Percentiles rank a stretch among this genome's conserved stretches.
Conservation (phyloP, 2,113 vertebrate genomes). For the Beaufortia kweichowensis region DNA sequence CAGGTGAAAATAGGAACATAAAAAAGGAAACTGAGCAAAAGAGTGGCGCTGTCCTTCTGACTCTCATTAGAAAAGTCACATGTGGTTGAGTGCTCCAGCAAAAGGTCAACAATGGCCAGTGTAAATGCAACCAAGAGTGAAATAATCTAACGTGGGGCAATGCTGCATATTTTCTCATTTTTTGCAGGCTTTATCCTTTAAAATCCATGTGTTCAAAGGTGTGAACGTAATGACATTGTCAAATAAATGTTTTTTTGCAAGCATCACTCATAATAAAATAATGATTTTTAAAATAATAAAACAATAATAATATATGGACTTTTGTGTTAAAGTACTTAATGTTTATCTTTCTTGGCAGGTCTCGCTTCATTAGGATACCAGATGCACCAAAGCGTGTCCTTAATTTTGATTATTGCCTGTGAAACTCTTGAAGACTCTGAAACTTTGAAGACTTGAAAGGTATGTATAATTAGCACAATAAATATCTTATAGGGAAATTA, state of each 20-base stretch:
- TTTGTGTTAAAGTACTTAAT: neutral
- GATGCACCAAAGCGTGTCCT: neutral
- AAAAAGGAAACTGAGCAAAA: constrained; percentile 13
- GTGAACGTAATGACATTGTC: neutral
- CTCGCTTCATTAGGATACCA: neutral
- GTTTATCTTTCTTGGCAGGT: neutral
- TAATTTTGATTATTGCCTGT: neutral
- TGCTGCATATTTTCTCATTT: constrained; percentile 38
- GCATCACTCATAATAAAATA: neutral
- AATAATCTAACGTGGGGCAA: constrained; percentile 46
- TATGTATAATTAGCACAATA: too few relatives aligned
- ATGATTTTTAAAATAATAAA: neutral
- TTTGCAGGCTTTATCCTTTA: constrained; percentile 9
- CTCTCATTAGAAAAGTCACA: constrained; percentile 33
- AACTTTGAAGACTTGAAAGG: too few relatives aligned
- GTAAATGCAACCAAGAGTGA: constrained; percentile 40
- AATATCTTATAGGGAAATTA: too few relatives aligned
- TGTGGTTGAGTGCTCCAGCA: constrained; percentile 32
- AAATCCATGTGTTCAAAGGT: constrained; percentile 4
- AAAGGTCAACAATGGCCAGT: constrained; percentile 34
- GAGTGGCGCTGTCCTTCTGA: constrained; percentile 10
- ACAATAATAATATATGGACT: too few relatives aligned
- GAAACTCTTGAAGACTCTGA: too few relatives aligned
- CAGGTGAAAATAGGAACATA: constrained; percentile 9
- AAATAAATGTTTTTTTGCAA: neutral